These are phyloP conservation scores for Drosophila teissieri DNA, from an alignment of 1,140 invertebrate species.

Conservation along the genomic window DNA sequence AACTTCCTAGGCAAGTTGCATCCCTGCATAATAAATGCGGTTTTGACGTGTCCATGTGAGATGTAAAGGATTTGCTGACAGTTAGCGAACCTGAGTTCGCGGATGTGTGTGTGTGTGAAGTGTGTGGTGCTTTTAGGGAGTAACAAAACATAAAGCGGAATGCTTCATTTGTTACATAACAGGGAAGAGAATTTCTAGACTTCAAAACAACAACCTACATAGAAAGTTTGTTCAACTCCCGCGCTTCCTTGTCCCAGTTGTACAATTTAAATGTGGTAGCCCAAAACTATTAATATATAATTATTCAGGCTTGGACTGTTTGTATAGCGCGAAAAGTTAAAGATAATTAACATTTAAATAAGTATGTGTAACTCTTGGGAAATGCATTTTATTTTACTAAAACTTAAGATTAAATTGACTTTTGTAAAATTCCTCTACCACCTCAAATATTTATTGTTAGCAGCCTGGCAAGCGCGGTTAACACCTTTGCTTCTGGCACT, in stretches of 20 bases:
- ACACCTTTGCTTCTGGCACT: constrained; percentile 34
- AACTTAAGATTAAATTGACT: not conserved
- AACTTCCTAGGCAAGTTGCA: constrained; percentile 57
- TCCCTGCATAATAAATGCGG: constrained; percentile 66
- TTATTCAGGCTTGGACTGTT: not conserved
- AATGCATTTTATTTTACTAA: not conserved
- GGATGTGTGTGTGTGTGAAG: constrained; percentile 23
- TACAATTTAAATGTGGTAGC: too few species aligned
- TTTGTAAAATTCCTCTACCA: not conserved
- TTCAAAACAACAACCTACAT: constrained; percentile 38
- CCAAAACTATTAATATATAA: not conserved
- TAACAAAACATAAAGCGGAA: constrained; percentile 58
- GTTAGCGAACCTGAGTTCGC: too few species aligned
- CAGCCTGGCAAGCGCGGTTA: constrained; percentile 5
- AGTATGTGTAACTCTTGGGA: too few species aligned
- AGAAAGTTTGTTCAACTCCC: constrained; percentile 39
- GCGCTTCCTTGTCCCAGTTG: not conserved
- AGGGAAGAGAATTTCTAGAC: constrained; percentile 30
- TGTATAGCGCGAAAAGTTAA: too few species aligned
- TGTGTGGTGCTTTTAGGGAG: constrained; percentile 47
- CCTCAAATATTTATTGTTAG: not conserved
- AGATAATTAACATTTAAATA: too few species aligned
- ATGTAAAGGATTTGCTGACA: constrained; percentile 32
- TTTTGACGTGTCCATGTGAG: constrained; percentile 54
- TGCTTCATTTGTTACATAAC: constrained; percentile 51